Evolutionary conservation across 2,797 vertebrate species (phyloP).

Genomic region (Taenioides sp.): DNA sequence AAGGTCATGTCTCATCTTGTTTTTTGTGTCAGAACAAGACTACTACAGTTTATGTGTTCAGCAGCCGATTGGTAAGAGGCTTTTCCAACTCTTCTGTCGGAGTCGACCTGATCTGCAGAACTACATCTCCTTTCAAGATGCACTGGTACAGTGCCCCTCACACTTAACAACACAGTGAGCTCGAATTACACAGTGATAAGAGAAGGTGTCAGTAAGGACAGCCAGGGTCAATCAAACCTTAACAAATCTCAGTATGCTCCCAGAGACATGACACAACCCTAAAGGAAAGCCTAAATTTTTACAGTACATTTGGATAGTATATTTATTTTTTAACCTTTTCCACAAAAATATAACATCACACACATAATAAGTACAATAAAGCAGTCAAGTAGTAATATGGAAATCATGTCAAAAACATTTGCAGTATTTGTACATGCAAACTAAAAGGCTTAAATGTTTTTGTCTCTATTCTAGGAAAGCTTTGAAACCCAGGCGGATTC

Average conservation of each 20-base stretch:
- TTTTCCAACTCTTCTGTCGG: constrained; percentile 83
- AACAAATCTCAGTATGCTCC: neutral
- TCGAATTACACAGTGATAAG: neutral
- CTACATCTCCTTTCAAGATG: constrained; percentile 75
- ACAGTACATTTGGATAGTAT: too few species aligned
- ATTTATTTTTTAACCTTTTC: neutral
- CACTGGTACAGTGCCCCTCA: constrained; percentile 67
- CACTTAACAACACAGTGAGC: neutral
- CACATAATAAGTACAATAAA: too few species aligned
- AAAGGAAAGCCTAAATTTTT: neutral
- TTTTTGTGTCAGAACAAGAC: constrained; percentile 72
- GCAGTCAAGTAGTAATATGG: too few species aligned
- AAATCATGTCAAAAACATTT: neutral
- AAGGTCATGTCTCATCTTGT: neutral
- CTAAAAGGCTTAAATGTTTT: neutral
- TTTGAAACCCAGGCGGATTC: constrained; percentile 78
- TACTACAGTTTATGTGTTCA: constrained; percentile 81
- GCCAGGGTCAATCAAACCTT: neutral
- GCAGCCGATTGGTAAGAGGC: constrained; percentile 82
- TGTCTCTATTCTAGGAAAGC: constrained; percentile 60
- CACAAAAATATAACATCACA: too few species aligned
- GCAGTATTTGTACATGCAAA: neutral
- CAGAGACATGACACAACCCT: neutral
- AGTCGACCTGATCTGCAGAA: constrained; percentile 70
- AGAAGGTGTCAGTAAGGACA: too few species aligned